Percentiles rank a stretch among this genome's conserved stretches.
These are phyloP conservation scores for Hydropsyche tenuis DNA, from an alignment of 1,140 invertebrate species.

Conservation along the genomic window DNA sequence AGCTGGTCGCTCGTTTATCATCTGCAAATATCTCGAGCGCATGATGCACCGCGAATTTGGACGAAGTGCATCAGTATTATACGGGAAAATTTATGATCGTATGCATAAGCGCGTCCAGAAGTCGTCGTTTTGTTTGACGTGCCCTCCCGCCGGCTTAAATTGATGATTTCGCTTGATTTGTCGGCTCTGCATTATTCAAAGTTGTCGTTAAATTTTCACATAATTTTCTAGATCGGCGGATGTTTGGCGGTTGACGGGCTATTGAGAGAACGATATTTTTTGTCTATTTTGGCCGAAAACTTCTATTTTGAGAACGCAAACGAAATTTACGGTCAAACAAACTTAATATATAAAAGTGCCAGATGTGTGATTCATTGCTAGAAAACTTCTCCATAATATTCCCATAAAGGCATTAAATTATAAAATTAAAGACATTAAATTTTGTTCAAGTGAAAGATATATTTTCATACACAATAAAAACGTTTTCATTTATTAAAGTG, in stretches of 20 bases:
- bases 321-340: conserved; percentile 35
- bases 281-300: background rate
- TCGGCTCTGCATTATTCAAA: too few species aligned
- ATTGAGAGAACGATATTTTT: background rate
- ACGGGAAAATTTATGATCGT: too few species aligned
- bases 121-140: too few species aligned
- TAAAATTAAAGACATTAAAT: conserved; percentile 22
- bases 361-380: conserved; percentile 33
- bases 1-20: conserved; percentile 32
- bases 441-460: too few species aligned
- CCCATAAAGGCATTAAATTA: conserved; percentile 28
- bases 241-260: too few species aligned
- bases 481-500: too few species aligned
- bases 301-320: conserved; percentile 25
- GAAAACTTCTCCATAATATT: conserved; percentile 33
- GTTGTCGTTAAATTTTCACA: too few species aligned
- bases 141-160: too few species aligned
- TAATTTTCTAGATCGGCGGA: too few species aligned
- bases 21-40: conserved; percentile 29
- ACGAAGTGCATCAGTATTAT: too few species aligned
- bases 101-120: too few species aligned
- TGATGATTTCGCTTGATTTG: too few species aligned
- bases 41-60: conserved; percentile 28
- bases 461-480: background rate
- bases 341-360: conserved; percentile 37